Evolutionary conservation across 2,113 vertebrate genomes (phyloP).

Genomic region (Siphamia tubifer): DNA sequence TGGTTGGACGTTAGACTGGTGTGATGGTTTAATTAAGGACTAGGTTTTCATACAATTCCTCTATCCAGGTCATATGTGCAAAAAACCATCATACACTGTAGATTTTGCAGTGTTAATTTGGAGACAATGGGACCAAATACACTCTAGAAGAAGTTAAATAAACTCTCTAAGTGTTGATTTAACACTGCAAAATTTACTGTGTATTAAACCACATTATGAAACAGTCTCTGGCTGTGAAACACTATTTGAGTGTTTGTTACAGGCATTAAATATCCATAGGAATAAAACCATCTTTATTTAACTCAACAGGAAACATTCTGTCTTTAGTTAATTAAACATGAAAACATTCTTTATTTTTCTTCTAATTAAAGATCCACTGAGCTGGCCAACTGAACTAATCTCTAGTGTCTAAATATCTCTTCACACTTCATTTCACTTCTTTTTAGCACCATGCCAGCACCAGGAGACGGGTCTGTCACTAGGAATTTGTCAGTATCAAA

Average conservation of each 20-base stretch:
- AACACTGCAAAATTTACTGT: no score
- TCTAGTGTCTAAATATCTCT: constrained; percentile 32
- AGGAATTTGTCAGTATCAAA: constrained; percentile 29
- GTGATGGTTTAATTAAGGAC: background rate
- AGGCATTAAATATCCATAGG: constrained; percentile 19
- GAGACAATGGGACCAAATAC: no score
- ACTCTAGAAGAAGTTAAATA: no score
- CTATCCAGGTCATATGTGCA: no score
- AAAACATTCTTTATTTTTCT: constrained; percentile 45
- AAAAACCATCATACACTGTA: background rate
- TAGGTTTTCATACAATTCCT: no score
- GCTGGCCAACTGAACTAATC: constrained; percentile 39
- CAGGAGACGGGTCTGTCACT: constrained; percentile 24
- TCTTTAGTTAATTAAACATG: constrained; percentile 55
- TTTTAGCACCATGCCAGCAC: constrained; percentile 7
- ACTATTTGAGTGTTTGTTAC: constrained; percentile 31
- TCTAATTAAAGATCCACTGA: constrained; percentile 59
- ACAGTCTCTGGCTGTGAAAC: constrained; percentile 11
- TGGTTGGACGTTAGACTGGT: background rate
- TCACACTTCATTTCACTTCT: constrained; percentile 48
- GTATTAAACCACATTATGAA: background rate
- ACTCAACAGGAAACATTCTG: constrained; percentile 28
- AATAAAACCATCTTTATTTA: constrained; percentile 34
- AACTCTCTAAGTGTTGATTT: no score
- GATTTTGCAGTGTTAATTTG: no score